phyloP scores from a whole-genome alignment of 2,888 invertebrate species.

The Anoncus sp. region DNA sequence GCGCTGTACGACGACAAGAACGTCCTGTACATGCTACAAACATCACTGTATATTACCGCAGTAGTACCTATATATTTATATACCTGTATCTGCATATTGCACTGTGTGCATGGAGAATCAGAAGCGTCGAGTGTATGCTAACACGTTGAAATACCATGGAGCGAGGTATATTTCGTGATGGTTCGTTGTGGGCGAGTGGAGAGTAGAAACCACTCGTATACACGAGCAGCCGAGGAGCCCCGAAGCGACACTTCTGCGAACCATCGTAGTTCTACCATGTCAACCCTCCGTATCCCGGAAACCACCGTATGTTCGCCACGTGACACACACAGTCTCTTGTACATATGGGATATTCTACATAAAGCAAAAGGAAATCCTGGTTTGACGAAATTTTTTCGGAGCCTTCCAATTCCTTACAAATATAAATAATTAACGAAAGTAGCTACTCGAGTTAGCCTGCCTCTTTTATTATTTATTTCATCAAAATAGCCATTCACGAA shows the following conservation, averaged over 20 bases:
- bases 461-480: neutral
- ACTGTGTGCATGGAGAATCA: conserved; percentile 33
- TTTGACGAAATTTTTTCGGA: neutral
- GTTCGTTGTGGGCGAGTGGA: conserved; percentile 32
- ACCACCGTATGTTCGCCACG: conserved; percentile 48
- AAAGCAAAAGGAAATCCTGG: neutral
- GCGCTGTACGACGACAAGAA: conserved; percentile 6
- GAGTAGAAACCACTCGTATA: conserved; percentile 30
- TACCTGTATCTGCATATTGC: conserved; percentile 12
- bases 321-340: conserved; percentile 3
- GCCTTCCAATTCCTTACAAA: too few species aligned
- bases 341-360: conserved; percentile 10
- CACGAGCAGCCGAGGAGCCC: conserved; percentile 22
- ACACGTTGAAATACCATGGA: conserved; percentile 24
- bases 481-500: neutral
- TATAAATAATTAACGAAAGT: too few species aligned
- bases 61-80: conserved; percentile 8
- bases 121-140: conserved; percentile 35
- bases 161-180: conserved; percentile 33
- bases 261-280: conserved; percentile 11
- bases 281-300: conserved; percentile 25
- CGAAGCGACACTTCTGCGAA: conserved; percentile 44
- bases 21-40: neutral
- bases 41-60: conserved; percentile 28
- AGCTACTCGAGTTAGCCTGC: too few species aligned